phyloP scores from a whole-genome alignment of 2,797 vertebrate species.

The Podarcis lilfordi region DNA sequence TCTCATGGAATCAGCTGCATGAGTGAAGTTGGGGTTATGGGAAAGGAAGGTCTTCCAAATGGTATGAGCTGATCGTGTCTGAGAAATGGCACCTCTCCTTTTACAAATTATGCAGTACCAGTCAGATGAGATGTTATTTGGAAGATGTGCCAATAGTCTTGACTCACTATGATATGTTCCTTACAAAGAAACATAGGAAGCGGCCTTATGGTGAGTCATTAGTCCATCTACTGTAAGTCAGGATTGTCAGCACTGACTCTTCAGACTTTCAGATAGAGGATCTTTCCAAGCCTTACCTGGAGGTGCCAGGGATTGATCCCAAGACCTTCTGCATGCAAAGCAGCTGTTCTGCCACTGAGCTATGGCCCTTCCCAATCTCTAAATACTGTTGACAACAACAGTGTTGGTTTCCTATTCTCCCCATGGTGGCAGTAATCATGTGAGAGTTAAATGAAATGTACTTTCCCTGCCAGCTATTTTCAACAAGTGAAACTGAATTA shows the following conservation, averaged over 20 bases:
- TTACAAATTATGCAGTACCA: not conserved
- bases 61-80: not conserved
- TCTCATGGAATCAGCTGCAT: not conserved
- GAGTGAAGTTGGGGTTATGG: not conserved
- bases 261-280: too few species aligned
- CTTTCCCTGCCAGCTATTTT: not conserved
- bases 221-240: too few species aligned
- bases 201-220: too few species aligned
- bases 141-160: not conserved
- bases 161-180: not conserved
- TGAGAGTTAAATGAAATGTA: not conserved
- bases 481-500: not conserved
- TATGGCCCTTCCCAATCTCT: not conserved
- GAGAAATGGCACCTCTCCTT: not conserved
- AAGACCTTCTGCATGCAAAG: too few species aligned
- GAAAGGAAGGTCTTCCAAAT: not conserved
- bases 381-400: not conserved
- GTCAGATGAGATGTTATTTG: not conserved
- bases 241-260: too few species aligned
- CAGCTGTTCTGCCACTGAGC: too few species aligned
- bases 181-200: not conserved
- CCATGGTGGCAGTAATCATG: conserved; percentile 2
- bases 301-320: too few species aligned
- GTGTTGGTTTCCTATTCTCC: not conserved
- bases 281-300: too few species aligned